Percentiles rank a stretch among this genome's conserved stretches.
phyloP scores from a whole-genome alignment of 2,113 vertebrate species.

The Campylorhamphus procurvoides region DNA sequence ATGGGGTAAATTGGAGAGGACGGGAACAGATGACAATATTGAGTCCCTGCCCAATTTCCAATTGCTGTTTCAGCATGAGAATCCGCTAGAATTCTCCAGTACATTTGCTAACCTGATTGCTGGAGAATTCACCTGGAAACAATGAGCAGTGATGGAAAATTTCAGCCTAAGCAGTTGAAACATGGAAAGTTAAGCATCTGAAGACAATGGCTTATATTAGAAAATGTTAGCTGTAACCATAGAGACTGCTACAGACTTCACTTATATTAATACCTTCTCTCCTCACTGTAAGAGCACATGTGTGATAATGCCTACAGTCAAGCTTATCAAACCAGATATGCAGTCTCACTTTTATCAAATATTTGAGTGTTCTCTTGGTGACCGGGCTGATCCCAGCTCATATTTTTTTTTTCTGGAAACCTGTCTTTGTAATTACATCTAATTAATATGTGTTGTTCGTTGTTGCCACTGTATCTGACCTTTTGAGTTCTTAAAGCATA shows the following conservation, averaged over 20 bases:
- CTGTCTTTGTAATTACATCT: background rate
- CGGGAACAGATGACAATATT: background rate
- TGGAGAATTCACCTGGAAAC: constrained; percentile 61
- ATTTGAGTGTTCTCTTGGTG: background rate
- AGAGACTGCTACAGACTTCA: constrained; percentile 53
- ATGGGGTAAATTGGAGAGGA: background rate
- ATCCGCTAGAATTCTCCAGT: constrained; percentile 23
- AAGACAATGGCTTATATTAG: constrained; percentile 64
- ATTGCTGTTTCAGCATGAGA: constrained; percentile 2
- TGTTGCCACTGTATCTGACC: background rate
- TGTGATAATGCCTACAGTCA: background rate
- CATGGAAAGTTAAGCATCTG: constrained; percentile 51
- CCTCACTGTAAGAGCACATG: background rate
- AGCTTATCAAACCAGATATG: background rate
- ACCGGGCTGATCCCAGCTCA: background rate
- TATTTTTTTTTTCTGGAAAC: background rate
- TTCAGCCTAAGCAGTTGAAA: constrained; percentile 57
- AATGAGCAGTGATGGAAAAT: constrained; percentile 53
- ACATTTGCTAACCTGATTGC: constrained; percentile 55
- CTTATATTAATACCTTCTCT: constrained; percentile 20
- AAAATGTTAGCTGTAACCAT: constrained; percentile 62
- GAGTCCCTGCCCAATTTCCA: background rate
- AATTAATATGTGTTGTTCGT: background rate
- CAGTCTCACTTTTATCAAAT: background rate
- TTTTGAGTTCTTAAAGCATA: background rate